Percentiles rank a stretch among this genome's conserved stretches.
These are phyloP conservation scores for Ophioninae sp. DNA, from an alignment of 2,888 invertebrate genomes.

Conservation along the genomic window DNA sequence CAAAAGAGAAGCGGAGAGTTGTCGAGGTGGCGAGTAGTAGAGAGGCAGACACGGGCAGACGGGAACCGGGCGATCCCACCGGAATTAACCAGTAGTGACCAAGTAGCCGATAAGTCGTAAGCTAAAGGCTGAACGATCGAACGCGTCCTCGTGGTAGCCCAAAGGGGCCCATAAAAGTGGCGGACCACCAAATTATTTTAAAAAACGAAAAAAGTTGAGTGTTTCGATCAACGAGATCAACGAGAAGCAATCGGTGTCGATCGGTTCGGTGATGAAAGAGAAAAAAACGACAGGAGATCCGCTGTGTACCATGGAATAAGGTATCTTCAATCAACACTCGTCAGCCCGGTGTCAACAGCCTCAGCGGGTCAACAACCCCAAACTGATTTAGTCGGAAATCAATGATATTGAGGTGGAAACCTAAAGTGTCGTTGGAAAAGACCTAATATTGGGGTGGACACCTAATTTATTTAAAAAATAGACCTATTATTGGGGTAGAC, in stretches of 20 bases:
- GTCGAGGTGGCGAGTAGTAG: slow-evolving; percentile 64
- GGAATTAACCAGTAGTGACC: slow-evolving; percentile 66
- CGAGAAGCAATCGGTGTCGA: slow-evolving; percentile 62
- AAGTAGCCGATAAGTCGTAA: slow-evolving; percentile 65
- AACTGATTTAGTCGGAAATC: too few relatives aligned
- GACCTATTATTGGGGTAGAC: too few relatives aligned
- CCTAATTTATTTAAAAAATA: too few relatives aligned
- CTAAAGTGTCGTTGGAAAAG: too few relatives aligned
- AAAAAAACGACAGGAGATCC: slow-evolving; percentile 7
- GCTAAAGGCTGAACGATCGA: slow-evolving; percentile 39
- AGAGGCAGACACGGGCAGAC: slow-evolving; percentile 66
- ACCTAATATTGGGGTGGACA: too few relatives aligned
- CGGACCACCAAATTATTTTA: too few relatives aligned
- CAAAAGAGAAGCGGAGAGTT: slow-evolving; percentile 64
- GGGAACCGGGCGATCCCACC: slow-evolving; percentile 66
- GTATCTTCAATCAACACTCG: slow-evolving; percentile 57
- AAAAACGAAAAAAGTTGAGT: too few relatives aligned
- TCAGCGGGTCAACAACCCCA: too few relatives aligned
- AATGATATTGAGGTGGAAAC: too few relatives aligned
- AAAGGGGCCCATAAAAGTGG: too few relatives aligned
- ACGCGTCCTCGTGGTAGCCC: slow-evolving; percentile 10
- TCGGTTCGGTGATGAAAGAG: slow-evolving; percentile 39
- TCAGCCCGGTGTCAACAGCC: slow-evolving; percentile 43
- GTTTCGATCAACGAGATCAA: slow-evolving; percentile 37
- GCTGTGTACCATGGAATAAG: slow-evolving; percentile 24